Conservation (phyloP, 1,140 invertebrate genomes). For the Ephestia elutella region DNA sequence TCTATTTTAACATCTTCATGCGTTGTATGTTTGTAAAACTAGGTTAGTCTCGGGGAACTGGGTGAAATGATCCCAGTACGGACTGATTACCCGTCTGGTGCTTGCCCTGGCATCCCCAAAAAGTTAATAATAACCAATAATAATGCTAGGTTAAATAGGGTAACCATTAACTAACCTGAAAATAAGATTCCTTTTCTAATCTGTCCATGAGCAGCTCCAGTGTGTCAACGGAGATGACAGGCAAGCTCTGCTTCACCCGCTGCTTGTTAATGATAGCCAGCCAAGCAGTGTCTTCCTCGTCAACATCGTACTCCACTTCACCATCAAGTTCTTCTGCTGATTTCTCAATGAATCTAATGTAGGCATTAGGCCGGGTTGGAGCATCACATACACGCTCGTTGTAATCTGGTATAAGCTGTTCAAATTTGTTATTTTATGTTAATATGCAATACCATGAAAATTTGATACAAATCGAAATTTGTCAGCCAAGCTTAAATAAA, state of each 20-base stretch:
- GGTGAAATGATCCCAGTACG: no score
- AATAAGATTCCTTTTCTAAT: constrained; percentile 97
- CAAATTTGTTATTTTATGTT: constrained; percentile 9
- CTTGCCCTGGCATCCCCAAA: no score
- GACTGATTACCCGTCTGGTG: no score
- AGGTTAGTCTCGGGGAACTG: no score
- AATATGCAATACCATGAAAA: no score
- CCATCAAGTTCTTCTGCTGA: constrained; percentile 94
- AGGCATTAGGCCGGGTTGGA: constrained; percentile 75
- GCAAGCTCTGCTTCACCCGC: constrained; percentile 79
- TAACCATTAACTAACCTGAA: no score
- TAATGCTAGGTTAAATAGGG: no score
- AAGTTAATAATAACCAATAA: not conserved
- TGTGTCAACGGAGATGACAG: constrained; percentile 85
- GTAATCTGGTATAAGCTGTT: constrained; percentile 57
- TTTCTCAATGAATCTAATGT: constrained; percentile 90
- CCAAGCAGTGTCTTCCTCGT: constrained; percentile 98
- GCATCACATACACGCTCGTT: constrained; percentile 79
- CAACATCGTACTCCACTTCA: constrained; percentile 97
- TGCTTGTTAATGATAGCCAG: constrained; percentile 90
- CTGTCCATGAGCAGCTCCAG: constrained; percentile 97
- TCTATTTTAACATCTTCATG: no score
- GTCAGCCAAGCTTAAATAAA: no score
- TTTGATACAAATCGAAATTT: no score
- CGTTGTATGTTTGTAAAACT: no score